Percentiles rank a stretch among this genome's conserved stretches.
Evolutionary conservation across 2,888 invertebrate species (phyloP).

Genomic region (Dyspetes luteomarginatus): DNA sequence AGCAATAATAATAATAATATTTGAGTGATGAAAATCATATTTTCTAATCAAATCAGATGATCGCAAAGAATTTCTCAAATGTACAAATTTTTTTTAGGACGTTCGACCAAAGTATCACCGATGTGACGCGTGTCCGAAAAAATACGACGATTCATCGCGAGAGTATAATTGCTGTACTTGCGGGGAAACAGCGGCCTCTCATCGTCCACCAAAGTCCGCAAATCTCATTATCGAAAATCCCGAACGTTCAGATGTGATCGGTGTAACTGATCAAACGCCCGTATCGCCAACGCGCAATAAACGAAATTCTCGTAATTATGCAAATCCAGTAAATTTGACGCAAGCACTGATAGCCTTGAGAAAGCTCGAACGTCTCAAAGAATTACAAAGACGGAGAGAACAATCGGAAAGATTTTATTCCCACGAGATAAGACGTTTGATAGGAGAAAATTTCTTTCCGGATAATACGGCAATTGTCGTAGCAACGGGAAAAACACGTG

Average conservation of each 20-base stretch:
- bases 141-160: conserved; percentile 45
- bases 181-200: conserved; percentile 11
- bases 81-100: conserved; percentile 32
- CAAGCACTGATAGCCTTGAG: conserved; percentile 68
- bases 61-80: background rate
- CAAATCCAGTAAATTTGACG: conserved; percentile 55
- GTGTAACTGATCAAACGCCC: background rate
- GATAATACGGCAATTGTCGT: conserved; percentile 32
- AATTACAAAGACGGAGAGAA: conserved; percentile 74
- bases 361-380: conserved; percentile 70
- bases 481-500: conserved; percentile 2
- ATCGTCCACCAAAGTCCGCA: conserved; percentile 25
- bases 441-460: conserved; percentile 71
- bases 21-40: too few relatives aligned
- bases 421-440: conserved; percentile 73
- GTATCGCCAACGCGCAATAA: conserved; percentile 19
- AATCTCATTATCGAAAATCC: background rate
- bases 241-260: background rate
- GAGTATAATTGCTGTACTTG: conserved; percentile 34
- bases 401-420: conserved; percentile 73
- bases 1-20: too few relatives aligned
- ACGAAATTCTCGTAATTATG: conserved; percentile 28
- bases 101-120: conserved; percentile 28
- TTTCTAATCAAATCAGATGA: too few relatives aligned
- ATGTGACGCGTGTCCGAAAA: conserved; percentile 33